Conservation (phyloP, 2,888 invertebrate species). For the Rhagonycha fulva region DNA sequence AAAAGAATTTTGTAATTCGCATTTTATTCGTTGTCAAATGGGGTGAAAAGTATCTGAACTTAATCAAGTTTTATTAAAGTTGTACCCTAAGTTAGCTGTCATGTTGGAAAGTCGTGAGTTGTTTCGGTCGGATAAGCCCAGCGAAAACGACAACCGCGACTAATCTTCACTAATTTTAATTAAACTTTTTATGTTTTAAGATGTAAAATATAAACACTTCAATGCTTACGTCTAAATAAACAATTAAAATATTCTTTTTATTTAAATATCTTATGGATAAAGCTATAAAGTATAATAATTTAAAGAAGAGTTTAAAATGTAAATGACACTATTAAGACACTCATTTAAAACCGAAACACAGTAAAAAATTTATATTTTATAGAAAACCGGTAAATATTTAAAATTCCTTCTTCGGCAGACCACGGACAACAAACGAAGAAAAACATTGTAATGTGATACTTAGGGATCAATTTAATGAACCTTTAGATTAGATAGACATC, state of each 20-base stretch:
- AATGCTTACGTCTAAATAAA: neutral
- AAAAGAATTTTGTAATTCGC: conserved; percentile 30
- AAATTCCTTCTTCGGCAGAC: conserved; percentile 17
- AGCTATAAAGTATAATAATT: conserved; percentile 22
- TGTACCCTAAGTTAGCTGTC: conserved; percentile 31
- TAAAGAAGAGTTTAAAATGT: conserved; percentile 28
- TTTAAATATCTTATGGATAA: conserved; percentile 22
- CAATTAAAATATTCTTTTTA: conserved; percentile 5
- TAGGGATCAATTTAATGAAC: conserved; percentile 30
- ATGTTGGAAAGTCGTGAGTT: conserved; percentile 13
- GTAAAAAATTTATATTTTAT: conserved; percentile 1
- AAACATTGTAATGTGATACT: conserved; percentile 29
- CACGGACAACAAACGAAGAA: conserved; percentile 4
- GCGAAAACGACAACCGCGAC: conserved; percentile 24
- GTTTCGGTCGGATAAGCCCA: conserved; percentile 20
- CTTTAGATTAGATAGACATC: conserved; percentile 29
- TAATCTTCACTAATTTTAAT: conserved; percentile 26
- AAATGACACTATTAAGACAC: conserved; percentile 35
- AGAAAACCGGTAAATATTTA: conserved; percentile 20
- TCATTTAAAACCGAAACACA: conserved; percentile 20
- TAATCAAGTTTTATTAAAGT: conserved; percentile 32
- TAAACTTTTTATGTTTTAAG: conserved; percentile 22
- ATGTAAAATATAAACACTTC: neutral
- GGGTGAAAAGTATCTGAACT: conserved; percentile 31
- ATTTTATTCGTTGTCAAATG: conserved; percentile 29